phyloP scores from a whole-genome alignment of 2,113 vertebrate genomes.

The Pica pica region DNA sequence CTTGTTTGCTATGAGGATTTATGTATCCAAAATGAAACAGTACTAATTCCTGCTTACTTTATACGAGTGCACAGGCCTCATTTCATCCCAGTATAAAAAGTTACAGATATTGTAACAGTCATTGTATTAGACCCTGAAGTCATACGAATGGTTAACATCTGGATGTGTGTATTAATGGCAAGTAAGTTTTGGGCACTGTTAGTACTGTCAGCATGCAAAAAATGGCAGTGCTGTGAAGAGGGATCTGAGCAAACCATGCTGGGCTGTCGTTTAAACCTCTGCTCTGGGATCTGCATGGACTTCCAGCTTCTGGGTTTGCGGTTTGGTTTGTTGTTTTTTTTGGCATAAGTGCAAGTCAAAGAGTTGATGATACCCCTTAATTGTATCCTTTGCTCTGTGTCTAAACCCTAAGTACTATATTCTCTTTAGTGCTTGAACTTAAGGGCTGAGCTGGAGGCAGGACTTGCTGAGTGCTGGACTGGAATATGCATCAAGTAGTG shows the following conservation, averaged over 20 bases:
- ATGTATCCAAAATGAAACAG: background rate
- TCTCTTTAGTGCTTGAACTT: background rate
- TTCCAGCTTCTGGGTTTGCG: background rate
- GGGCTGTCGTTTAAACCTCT: background rate
- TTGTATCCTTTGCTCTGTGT: background rate
- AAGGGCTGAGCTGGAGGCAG: background rate
- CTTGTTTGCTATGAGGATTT: background rate
- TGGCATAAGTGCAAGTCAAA: background rate
- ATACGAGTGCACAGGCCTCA: background rate
- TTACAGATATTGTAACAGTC: fast-evolving
- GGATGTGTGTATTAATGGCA: background rate
- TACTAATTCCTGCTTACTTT: background rate
- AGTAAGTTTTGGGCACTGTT: background rate
- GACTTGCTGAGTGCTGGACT: background rate
- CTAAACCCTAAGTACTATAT: background rate
- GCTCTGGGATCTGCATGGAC: background rate
- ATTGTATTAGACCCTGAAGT: background rate
- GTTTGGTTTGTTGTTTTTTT: background rate
- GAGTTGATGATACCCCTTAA: background rate
- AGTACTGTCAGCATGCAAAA: background rate
- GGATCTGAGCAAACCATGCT: background rate
- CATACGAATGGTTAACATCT: background rate
- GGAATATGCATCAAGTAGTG: background rate
- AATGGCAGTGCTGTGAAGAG: constrained; percentile 2
- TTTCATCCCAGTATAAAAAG: background rate